Conservation (phyloP, 1,140 invertebrate genomes). For the Vanessa atalanta region DNA sequence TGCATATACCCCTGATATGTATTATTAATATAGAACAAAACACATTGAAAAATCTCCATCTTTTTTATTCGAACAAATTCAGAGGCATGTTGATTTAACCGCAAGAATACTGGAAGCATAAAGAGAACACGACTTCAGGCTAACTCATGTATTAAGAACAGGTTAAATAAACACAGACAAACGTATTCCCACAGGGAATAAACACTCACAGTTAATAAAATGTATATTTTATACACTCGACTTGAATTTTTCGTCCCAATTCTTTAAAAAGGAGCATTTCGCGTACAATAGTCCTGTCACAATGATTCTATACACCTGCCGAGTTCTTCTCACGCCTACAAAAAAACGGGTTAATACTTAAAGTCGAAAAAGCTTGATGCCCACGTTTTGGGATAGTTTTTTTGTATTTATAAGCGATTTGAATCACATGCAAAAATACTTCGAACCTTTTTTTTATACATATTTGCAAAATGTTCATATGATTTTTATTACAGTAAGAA, state of each 20-base stretch:
- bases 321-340: constrained; percentile 51
- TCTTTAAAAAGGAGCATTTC: neutral
- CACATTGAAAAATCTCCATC: neutral
- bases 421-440: neutral
- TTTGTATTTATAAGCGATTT: neutral
- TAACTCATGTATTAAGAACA: neutral
- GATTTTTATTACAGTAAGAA: neutral
- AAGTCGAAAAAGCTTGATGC: constrained; percentile 15
- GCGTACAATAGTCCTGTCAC: constrained; percentile 12
- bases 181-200: constrained; percentile 5
- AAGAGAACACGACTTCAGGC: neutral
- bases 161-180: neutral
- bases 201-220: constrained; percentile 11
- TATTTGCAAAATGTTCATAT: neutral
- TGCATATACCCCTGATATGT: too few species aligned
- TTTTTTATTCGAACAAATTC: neutral
- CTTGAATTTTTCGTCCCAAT: constrained; percentile 1
- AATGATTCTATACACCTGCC: constrained; percentile 49
- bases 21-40: neutral
- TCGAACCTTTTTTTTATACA: neutral
- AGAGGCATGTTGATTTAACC: neutral
- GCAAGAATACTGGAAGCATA: neutral
- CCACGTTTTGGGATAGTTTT: neutral
- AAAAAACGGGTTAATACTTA: constrained; percentile 55
- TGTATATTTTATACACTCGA: constrained; percentile 6